Evolutionary conservation across 1,140 invertebrate species (phyloP).

Genomic region (Temnothorax longispinosus): DNA sequence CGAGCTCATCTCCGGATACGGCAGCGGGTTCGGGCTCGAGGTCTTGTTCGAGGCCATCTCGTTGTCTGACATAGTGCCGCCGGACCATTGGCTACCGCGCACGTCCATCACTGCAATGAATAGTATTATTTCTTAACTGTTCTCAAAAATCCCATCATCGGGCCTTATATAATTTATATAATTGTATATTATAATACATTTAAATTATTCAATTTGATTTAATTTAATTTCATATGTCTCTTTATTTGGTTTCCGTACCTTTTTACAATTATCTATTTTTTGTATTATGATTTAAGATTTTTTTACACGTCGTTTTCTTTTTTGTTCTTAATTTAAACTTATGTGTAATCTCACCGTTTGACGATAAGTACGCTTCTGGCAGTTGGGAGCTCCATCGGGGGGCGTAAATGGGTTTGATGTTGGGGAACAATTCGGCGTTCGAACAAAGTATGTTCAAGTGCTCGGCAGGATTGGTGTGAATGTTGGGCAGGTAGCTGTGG

Average conservation of each 20-base stretch:
- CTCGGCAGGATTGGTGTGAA: conserved; percentile 88
- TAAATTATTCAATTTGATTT: background rate
- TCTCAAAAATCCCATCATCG: background rate
- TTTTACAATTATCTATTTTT: background rate
- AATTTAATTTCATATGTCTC: background rate
- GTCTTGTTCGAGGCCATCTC: conserved; percentile 89
- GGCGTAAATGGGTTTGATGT: conserved; percentile 90
- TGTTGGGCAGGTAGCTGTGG: conserved; percentile 91
- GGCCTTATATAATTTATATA: background rate
- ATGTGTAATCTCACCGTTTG: conserved; percentile 81
- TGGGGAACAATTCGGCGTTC: conserved; percentile 90
- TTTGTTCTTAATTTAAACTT: background rate
- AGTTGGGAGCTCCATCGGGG: conserved; percentile 90
- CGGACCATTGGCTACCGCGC: conserved; percentile 91
- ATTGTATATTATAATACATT: background rate
- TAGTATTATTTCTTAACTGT: background rate
- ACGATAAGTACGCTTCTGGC: conserved; percentile 87
- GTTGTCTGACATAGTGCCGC: conserved; percentile 91
- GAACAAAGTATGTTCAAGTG: conserved; percentile 89
- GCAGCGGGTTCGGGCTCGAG: conserved; percentile 90
- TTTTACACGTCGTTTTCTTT: background rate
- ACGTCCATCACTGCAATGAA: conserved; percentile 81
- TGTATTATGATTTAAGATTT: background rate
- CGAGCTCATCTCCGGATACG: conserved; percentile 89
- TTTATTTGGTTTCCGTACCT: background rate